A percentile compares a stretch with the other conserved stretches of the same genome.
These are phyloP conservation scores for Ophiodon elongatus DNA, from an alignment of 2,113 vertebrate species.

Conservation along the genomic window DNA sequence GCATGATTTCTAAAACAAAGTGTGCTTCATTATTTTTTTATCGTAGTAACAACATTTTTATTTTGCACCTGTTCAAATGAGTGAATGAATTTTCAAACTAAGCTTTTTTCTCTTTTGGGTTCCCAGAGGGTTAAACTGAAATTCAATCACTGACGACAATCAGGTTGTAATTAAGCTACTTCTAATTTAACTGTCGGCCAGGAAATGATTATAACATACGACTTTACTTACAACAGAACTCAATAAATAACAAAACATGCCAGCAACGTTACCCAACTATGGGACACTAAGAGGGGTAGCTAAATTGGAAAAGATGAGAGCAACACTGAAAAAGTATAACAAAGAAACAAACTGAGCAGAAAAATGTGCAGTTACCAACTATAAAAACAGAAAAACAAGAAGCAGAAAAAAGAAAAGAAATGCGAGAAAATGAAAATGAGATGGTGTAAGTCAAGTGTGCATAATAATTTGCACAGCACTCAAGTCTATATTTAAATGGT, in stretches of 20 bases:
- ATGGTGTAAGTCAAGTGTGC: conserved; percentile 58
- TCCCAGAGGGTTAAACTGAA: conserved; percentile 62
- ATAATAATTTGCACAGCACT: conserved; percentile 57
- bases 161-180: conserved; percentile 72
- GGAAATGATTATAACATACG: conserved; percentile 70
- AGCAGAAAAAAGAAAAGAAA: conserved; percentile 30
- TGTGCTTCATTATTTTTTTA: neutral
- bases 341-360: conserved; percentile 36
- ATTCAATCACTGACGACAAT: conserved; percentile 78
- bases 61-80: conserved; percentile 31
- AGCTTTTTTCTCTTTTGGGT: conserved; percentile 23
- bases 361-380: conserved; percentile 32
- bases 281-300: conserved; percentile 18
- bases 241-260: conserved; percentile 54
- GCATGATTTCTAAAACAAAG: conserved; percentile 13
- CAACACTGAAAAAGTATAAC: conserved; percentile 20
- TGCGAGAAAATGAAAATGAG: conserved; percentile 20
- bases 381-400: conserved; percentile 45
- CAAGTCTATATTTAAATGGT: conserved; percentile 74
- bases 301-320: conserved; percentile 21
- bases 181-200: conserved; percentile 73
- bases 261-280: conserved; percentile 24
- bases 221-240: conserved; percentile 66
- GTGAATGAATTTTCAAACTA: conserved; percentile 36
- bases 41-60: neutral